Conservation (phyloP, 1,140 invertebrate species). For the Mylabris phalerata region DNA sequence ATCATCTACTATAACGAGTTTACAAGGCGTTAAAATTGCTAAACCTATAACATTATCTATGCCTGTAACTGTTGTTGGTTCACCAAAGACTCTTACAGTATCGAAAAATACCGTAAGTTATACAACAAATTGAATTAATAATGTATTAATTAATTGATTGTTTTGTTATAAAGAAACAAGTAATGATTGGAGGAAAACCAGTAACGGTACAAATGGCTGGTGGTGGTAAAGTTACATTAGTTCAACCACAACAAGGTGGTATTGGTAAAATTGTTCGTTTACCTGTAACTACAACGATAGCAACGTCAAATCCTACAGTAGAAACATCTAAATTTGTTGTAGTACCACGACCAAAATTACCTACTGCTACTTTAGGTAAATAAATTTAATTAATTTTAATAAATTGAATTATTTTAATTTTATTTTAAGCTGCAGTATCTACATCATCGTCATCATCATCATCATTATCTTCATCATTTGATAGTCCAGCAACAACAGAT, state of each 20-base stretch:
- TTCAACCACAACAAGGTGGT: conserved; percentile 28
- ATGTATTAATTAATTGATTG: not conserved
- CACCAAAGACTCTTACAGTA: conserved; percentile 54
- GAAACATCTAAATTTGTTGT: conserved; percentile 49
- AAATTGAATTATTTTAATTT: not conserved
- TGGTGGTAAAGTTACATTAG: conserved; percentile 40
- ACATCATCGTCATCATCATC: conserved; percentile 37
- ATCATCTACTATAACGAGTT: conserved; percentile 39
- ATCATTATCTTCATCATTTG: conserved; percentile 43
- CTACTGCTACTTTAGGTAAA: conserved; percentile 47
- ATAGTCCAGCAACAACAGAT: conserved; percentile 57
- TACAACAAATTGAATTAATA: not conserved
- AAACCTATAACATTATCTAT: conserved; percentile 67
- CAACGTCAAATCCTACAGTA: conserved; percentile 17
- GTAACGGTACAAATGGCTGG: conserved; percentile 51
- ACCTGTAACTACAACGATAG: conserved; percentile 37
- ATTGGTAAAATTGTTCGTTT: conserved; percentile 40
- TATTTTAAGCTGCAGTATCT: conserved; percentile 20
- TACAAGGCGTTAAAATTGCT: conserved; percentile 40
- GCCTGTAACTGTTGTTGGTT: conserved; percentile 50
- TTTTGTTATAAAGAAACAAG: conserved; percentile 46
- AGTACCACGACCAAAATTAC: conserved; percentile 47
- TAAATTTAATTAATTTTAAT: not conserved
- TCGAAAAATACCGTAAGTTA: conserved; percentile 37
- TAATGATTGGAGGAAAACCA: conserved; percentile 62